phyloP scores from a whole-genome alignment of 2,888 invertebrate genomes.

The Ecdyonurus torrentis region DNA sequence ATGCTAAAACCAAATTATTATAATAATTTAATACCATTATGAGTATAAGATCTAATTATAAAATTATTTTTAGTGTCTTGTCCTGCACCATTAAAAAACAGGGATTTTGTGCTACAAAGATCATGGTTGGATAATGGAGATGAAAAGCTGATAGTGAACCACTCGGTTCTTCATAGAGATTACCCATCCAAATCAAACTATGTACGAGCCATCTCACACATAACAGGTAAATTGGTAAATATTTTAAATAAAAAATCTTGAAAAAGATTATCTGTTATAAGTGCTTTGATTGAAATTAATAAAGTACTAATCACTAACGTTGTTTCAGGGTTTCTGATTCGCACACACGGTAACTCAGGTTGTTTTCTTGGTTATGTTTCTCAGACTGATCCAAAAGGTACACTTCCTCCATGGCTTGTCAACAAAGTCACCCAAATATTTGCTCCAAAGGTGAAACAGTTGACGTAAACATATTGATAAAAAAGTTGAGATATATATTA shows the following conservation, averaged over 20 bases:
- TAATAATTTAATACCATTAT: too few species aligned
- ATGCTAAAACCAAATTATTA: too few species aligned
- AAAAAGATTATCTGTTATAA: too few species aligned
- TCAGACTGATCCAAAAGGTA: conserved; percentile 77
- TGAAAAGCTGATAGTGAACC: conserved; percentile 78
- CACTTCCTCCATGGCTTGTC: conserved; percentile 74
- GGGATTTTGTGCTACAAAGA: conserved; percentile 82
- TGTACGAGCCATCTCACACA: conserved; percentile 44
- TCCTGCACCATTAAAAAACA: conserved; percentile 70
- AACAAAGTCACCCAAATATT: conserved; percentile 75
- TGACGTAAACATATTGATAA: background rate
- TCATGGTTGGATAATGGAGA: conserved; percentile 78
- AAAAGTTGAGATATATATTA: background rate
- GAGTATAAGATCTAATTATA: too few species aligned
- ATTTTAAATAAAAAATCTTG: too few species aligned
- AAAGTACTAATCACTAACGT: background rate
- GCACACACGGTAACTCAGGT: conserved; percentile 36
- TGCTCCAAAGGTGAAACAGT: conserved; percentile 58
- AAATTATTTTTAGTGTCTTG: conserved; percentile 55
- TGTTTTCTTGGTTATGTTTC: conserved; percentile 77
- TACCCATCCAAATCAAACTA: conserved; percentile 69
- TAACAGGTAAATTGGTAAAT: conserved; percentile 39
- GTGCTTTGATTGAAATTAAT: too few species aligned
- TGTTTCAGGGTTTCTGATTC: conserved; percentile 49
- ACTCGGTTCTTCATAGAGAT: conserved; percentile 76